Conservation (phyloP, 2,888 invertebrate species). For the Drosophila multiciliata region DNA sequence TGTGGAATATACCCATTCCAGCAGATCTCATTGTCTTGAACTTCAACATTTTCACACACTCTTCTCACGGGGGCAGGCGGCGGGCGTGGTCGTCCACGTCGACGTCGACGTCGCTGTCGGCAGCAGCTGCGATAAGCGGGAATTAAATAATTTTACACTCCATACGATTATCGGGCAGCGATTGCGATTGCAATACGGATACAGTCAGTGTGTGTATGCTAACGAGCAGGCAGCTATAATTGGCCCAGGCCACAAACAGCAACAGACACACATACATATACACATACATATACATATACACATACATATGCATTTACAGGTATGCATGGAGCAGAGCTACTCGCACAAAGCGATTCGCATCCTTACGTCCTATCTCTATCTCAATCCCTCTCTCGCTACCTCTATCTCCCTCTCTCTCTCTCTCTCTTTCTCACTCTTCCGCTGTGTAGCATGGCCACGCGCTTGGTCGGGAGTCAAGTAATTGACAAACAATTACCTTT, state of each 20-base stretch:
- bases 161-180: constrained; percentile 81
- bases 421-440: neutral
- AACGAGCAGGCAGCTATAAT: constrained; percentile 76
- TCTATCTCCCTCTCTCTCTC: neutral
- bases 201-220: constrained; percentile 77
- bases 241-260: constrained; percentile 53
- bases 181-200: constrained; percentile 81
- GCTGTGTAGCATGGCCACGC: constrained; percentile 54
- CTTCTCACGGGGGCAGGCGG: constrained; percentile 35
- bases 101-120: constrained; percentile 10
- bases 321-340: neutral
- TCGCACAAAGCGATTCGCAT: constrained; percentile 13
- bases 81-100: constrained; percentile 1
- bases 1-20: constrained; percentile 28
- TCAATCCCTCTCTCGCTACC: neutral
- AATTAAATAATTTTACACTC: constrained; percentile 81
- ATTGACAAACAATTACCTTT: constrained; percentile 84
- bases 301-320: constrained; percentile 11
- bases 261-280: constrained; percentile 1
- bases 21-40: constrained; percentile 73
- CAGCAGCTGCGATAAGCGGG: constrained; percentile 75
- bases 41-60: constrained; percentile 75
- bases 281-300: constrained; percentile 13
- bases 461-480: constrained; percentile 81
- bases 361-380: constrained; percentile 24